phyloP scores from a whole-genome alignment of 2,113 vertebrate genomes.

The Taurulus bubalis region DNA sequence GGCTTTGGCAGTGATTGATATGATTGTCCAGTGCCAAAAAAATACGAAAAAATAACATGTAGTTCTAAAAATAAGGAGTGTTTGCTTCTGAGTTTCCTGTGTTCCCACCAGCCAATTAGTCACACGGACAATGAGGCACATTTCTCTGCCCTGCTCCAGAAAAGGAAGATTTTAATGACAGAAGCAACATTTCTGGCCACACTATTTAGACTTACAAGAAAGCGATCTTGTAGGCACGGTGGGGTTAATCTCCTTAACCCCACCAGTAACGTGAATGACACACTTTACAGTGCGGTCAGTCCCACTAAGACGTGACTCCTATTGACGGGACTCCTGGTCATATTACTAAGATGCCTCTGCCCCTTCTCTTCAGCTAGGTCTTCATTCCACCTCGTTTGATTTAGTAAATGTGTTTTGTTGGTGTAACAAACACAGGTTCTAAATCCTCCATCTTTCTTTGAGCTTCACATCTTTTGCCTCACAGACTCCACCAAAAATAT shows the following conservation, averaged over 20 bases:
- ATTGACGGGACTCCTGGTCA: neutral
- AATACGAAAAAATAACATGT: slow-evolving; percentile 12
- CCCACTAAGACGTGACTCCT: neutral
- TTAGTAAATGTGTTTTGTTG: neutral
- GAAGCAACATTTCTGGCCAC: neutral
- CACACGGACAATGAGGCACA: slow-evolving; percentile 26
- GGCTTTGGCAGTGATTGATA: slow-evolving; percentile 30
- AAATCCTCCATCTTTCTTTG: neutral
- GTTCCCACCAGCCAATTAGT: slow-evolving; percentile 15
- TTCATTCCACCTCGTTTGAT: neutral
- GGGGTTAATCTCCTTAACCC: neutral
- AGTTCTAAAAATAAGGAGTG: slow-evolving; percentile 32
- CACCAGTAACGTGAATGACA: neutral
- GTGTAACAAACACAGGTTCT: neutral
- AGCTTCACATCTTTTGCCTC: neutral
- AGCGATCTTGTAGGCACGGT: neutral
- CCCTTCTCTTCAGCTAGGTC: neutral
- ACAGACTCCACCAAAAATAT: neutral
- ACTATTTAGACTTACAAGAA: neutral
- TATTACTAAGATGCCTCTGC: neutral
- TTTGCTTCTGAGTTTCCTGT: slow-evolving; percentile 38
- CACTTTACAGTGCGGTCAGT: neutral
- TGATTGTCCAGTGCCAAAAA: slow-evolving; percentile 6
- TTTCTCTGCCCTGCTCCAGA: slow-evolving; percentile 27
- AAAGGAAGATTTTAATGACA: neutral